Conservation (phyloP, 1,140 invertebrate genomes). For the Matsumurasca onukii region DNA sequence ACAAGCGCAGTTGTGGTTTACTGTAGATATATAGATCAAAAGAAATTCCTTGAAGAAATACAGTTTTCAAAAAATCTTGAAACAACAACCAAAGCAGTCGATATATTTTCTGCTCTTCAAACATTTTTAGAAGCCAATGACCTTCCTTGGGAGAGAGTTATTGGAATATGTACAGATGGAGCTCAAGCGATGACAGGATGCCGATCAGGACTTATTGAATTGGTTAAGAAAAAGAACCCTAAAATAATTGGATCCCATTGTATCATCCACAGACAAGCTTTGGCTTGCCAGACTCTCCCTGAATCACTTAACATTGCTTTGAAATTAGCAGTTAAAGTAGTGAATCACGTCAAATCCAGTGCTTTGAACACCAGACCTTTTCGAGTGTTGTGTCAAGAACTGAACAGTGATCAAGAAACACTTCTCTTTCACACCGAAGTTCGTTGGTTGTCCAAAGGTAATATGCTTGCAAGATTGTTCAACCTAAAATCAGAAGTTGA, state of each 20-base stretch:
- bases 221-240: constrained; percentile 44
- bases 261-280: constrained; percentile 46
- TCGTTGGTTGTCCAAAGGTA: constrained; percentile 44
- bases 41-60: constrained; percentile 32
- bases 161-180: constrained; percentile 49
- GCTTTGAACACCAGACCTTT: constrained; percentile 44
- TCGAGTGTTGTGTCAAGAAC: constrained; percentile 43
- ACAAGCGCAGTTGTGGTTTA: constrained; percentile 30
- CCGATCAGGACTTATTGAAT: constrained; percentile 44
- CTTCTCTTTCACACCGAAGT: constrained; percentile 47
- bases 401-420: constrained; percentile 43
- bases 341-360: constrained; percentile 22
- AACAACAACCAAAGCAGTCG: constrained; percentile 32
- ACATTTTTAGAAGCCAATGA: constrained; percentile 27
- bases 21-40: constrained; percentile 28
- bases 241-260: constrained; percentile 45
- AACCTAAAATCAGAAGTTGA: constrained; percentile 31
- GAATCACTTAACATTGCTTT: constrained; percentile 26
- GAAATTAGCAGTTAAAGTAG: constrained; percentile 21
- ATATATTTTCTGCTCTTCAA: constrained; percentile 29
- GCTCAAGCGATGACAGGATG: constrained; percentile 47
- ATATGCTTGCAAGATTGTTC: constrained; percentile 32
- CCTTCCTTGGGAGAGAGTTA: constrained; percentile 34
- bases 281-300: constrained; percentile 29
- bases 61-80: constrained; percentile 22